A percentile compares a stretch with the other conserved stretches of the same genome.
Evolutionary conservation across 1,140 invertebrate species (phyloP).

Genomic region (Sinonovacula constricta): DNA sequence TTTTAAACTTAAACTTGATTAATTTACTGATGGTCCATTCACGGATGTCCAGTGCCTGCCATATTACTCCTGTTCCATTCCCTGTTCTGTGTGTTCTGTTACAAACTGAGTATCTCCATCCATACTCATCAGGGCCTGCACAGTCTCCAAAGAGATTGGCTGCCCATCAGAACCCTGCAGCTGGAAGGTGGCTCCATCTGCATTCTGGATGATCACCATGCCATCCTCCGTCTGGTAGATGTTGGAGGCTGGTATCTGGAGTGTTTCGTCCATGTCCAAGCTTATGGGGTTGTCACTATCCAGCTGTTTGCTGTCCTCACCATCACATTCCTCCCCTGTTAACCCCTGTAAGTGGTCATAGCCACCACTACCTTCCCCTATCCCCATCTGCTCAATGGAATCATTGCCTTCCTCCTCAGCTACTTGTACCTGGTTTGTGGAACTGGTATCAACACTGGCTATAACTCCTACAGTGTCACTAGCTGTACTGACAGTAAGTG

Average conservation of each 20-base stretch:
- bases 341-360: not conserved
- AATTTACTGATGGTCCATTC: too few species aligned
- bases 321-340: slow-evolving; percentile 4
- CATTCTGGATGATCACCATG: slow-evolving; percentile 67
- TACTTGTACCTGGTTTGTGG: too few species aligned
- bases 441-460: slow-evolving; percentile 22
- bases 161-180: slow-evolving; percentile 71
- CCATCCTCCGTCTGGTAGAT: slow-evolving; percentile 75
- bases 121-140: slow-evolving; percentile 73
- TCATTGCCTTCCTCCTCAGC: slow-evolving; percentile 8
- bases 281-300: too few species aligned
- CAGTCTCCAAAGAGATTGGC: slow-evolving; percentile 68
- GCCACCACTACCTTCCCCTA: not conserved
- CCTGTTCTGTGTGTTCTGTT: slow-evolving; percentile 15
- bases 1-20: too few species aligned
- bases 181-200: slow-evolving; percentile 71
- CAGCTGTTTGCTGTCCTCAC: too few species aligned
- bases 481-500: too few species aligned
- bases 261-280: too few species aligned
- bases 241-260: slow-evolving; percentile 48
- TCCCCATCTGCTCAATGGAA: not conserved
- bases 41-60: too few species aligned
- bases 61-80: too few species aligned
- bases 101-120: slow-evolving; percentile 56
- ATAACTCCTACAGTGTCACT: too few species aligned